These are phyloP conservation scores for Sericinus montela DNA, from an alignment of 2,888 invertebrate species.

Conservation along the genomic window DNA sequence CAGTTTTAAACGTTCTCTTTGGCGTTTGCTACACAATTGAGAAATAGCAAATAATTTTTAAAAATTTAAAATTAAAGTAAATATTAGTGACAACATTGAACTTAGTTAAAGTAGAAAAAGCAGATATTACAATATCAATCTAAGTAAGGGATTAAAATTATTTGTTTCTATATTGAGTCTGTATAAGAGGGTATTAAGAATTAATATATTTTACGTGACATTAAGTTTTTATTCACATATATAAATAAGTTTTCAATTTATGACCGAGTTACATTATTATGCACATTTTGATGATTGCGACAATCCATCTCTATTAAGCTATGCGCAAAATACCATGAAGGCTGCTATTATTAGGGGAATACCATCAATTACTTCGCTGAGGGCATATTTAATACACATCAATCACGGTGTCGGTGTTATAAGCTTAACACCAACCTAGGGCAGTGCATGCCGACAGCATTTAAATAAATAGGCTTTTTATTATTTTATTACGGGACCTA, in stretches of 20 bases:
- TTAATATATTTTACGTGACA: no score
- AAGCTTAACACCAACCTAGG: constrained; percentile 32
- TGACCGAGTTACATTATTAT: constrained; percentile 14
- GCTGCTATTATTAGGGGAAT: constrained; percentile 71
- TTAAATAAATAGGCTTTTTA: background rate
- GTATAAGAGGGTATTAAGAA: no score
- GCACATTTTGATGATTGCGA: constrained; percentile 67
- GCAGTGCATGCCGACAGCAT: constrained; percentile 20
- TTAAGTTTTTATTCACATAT: no score
- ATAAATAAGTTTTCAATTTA: no score
- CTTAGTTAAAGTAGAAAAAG: no score
- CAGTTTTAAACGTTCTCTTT: constrained; percentile 13
- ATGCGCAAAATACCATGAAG: constrained; percentile 72
- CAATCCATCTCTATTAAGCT: constrained; percentile 66
- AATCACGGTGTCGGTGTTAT: constrained; percentile 44
- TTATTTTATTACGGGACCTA: background rate
- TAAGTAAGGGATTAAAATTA: no score
- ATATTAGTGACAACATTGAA: no score
- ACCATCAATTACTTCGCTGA: constrained; percentile 58
- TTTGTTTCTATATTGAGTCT: no score
- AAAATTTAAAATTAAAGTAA: background rate
- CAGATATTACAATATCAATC: no score
- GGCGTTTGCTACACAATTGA: constrained; percentile 18
- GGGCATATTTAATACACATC: constrained; percentile 63
- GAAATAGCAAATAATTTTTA: constrained; percentile 19